These are phyloP conservation scores for Ferdinandea cuprea DNA, from an alignment of 2,888 invertebrate genomes.

Conservation along the genomic window DNA sequence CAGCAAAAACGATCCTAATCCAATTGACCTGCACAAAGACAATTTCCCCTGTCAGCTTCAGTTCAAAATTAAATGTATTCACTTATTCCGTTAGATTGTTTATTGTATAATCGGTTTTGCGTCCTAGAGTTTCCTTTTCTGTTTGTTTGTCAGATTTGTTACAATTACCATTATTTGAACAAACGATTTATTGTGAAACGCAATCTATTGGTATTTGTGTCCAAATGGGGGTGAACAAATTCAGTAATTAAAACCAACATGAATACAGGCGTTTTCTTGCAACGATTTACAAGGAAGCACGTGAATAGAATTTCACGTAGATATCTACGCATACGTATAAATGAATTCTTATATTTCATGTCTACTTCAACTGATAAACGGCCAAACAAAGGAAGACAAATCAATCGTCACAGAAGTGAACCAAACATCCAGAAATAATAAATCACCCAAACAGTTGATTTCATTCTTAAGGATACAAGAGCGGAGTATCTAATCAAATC, in stretches of 20 bases:
- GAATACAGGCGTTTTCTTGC: too few species aligned
- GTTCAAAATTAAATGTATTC: background rate
- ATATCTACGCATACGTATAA: background rate
- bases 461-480: constrained; percentile 26
- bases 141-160: constrained; percentile 35
- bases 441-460: constrained; percentile 67
- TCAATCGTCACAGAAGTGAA: constrained; percentile 74
- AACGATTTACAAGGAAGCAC: background rate
- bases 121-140: background rate
- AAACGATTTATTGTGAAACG: constrained; percentile 48
- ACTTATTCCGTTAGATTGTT: background rate
- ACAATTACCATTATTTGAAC: constrained; percentile 56
- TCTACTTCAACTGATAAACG: constrained; percentile 17
- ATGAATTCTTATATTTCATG: too few species aligned
- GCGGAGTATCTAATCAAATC: constrained; percentile 67
- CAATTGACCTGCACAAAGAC: too few species aligned
- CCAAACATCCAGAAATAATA: constrained; percentile 73
- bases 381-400: constrained; percentile 62
- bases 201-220: constrained; percentile 31
- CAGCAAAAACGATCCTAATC: too few species aligned
- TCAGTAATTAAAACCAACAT: constrained; percentile 9
- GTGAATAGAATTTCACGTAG: background rate
- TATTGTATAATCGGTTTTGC: background rate
- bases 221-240: background rate
- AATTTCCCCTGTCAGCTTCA: too few species aligned